These are phyloP conservation scores for Mechanitis messenoides DNA, from an alignment of 2,888 invertebrate species.

Conservation along the genomic window DNA sequence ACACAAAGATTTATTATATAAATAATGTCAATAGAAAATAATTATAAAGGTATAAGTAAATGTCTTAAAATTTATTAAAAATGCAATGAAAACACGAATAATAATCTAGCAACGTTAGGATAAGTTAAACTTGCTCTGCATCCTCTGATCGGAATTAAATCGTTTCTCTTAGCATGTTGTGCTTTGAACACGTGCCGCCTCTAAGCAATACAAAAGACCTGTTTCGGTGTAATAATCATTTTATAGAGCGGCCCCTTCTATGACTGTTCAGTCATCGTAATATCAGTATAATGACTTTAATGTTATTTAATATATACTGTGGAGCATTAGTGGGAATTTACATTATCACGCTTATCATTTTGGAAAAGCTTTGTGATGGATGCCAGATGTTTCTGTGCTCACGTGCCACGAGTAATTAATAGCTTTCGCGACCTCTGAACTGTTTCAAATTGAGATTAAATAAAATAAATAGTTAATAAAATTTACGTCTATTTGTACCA, in stretches of 20 bases:
- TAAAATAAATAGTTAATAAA: too few relatives aligned
- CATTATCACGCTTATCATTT: conserved; percentile 69
- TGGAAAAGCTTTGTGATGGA: conserved; percentile 62
- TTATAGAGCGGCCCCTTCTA: conserved; percentile 43
- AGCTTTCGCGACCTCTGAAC: neutral
- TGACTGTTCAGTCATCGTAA: conserved; percentile 47
- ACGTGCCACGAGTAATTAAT: neutral
- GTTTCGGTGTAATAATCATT: conserved; percentile 40
- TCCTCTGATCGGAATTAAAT: conserved; percentile 39
- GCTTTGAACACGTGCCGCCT: conserved; percentile 53
- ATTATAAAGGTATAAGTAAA: too few relatives aligned
- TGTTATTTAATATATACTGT: conserved; percentile 65
- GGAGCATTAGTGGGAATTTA: conserved; percentile 58
- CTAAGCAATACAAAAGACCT: conserved; percentile 30
- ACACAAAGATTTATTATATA: too few relatives aligned
- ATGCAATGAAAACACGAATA: too few relatives aligned
- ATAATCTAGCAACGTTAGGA: too few relatives aligned
- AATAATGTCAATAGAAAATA: too few relatives aligned
- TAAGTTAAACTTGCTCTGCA: conserved; percentile 17
- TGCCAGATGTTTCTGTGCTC: conserved; percentile 53
- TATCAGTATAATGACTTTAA: conserved; percentile 58
- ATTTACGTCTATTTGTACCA: too few relatives aligned
- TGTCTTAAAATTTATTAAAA: too few relatives aligned
- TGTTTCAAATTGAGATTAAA: too few relatives aligned
- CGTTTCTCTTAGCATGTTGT: conserved; percentile 40